Conservation (phyloP, 2,888 invertebrate genomes). For the Plebejus melissa region DNA sequence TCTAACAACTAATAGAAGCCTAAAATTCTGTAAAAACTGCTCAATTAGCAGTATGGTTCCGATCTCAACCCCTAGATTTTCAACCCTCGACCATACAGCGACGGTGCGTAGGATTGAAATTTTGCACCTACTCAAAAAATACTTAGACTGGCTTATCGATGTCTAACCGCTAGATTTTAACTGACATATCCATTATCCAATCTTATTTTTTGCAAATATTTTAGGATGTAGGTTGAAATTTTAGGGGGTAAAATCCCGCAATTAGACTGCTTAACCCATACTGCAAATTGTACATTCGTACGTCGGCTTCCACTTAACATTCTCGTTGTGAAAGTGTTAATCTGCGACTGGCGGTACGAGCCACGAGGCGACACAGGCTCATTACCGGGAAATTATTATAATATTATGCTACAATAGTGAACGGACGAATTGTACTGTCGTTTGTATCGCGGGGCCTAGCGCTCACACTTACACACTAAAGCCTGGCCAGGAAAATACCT, state of each 20-base stretch:
- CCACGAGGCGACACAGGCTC: neutral
- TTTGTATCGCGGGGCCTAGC: slow-evolving; percentile 17
- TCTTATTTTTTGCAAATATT: neutral
- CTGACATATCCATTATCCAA: neutral
- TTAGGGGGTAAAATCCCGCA: neutral
- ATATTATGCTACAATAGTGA: slow-evolving; percentile 25
- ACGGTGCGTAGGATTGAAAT: neutral
- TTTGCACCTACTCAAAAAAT: too few species aligned
- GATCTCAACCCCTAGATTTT: neutral
- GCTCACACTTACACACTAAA: slow-evolving; percentile 11
- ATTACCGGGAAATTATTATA: slow-evolving; percentile 19
- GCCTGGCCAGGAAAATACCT: neutral
- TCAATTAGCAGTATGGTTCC: neutral
- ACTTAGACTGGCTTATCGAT: too few species aligned
- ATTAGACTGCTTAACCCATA: neutral
- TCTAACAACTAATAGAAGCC: neutral
- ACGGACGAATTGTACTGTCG: slow-evolving; percentile 28
- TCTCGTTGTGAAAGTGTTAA: slow-evolving; percentile 20
- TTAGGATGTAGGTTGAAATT: neutral
- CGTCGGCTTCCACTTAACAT: neutral
- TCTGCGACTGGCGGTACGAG: slow-evolving; percentile 8
- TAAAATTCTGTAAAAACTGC: neutral
- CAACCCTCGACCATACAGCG: neutral
- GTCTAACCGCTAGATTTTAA: too few species aligned
- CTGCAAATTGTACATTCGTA: neutral